Evolutionary conservation across 2,888 invertebrate genomes (phyloP).

Genomic region (Mythimna impura): DNA sequence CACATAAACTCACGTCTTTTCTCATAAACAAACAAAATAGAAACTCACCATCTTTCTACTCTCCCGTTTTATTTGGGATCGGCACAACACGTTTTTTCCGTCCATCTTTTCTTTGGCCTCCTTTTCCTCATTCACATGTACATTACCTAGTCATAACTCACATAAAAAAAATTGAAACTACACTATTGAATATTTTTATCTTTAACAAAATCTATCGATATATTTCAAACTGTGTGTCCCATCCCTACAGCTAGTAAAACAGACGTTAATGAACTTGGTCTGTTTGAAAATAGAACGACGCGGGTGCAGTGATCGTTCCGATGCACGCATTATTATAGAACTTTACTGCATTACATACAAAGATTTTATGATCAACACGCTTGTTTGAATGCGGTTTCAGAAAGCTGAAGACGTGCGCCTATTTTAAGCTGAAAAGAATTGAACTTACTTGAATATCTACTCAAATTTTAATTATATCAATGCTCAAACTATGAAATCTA

Average conservation of each 20-base stretch:
- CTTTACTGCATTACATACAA: conserved; percentile 20
- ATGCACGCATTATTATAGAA: conserved; percentile 32
- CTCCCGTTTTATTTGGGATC: too few relatives aligned
- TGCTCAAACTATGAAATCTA: background rate
- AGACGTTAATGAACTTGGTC: conserved; percentile 78
- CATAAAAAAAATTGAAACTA: too few relatives aligned
- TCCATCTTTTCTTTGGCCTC: too few relatives aligned
- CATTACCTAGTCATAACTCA: too few relatives aligned
- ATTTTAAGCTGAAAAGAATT: too few relatives aligned
- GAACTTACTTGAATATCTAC: too few relatives aligned
- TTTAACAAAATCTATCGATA: conserved; percentile 32
- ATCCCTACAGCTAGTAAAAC: conserved; percentile 67
- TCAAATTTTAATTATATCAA: too few relatives aligned
- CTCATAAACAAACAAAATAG: too few relatives aligned
- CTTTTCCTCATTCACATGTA: too few relatives aligned
- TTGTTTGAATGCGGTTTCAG: conserved; percentile 5
- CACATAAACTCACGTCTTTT: too few relatives aligned
- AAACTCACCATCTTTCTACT: too few relatives aligned
- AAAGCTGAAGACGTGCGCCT: background rate
- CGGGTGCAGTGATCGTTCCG: conserved; percentile 51
- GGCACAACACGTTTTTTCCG: too few relatives aligned
- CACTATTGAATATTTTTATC: background rate
- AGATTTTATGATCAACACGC: conserved; percentile 25
- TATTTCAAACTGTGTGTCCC: conserved; percentile 39
- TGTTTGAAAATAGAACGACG: conserved; percentile 71